These are phyloP conservation scores for Orussus abietinus DNA, from an alignment of 1,140 invertebrate species.

Conservation along the genomic window DNA sequence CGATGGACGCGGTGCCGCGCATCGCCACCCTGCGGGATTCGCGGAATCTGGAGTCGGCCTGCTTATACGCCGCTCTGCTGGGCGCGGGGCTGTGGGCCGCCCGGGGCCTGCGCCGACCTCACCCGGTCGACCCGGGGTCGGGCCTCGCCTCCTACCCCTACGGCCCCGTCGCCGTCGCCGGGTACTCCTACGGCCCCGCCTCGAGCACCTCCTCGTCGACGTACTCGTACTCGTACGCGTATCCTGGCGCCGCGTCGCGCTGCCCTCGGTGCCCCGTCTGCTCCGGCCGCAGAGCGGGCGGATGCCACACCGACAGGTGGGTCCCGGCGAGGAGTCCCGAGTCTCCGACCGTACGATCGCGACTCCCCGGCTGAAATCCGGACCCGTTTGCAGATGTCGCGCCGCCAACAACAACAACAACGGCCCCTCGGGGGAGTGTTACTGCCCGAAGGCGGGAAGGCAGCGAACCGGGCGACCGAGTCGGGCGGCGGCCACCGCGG, in stretches of 20 bases:
- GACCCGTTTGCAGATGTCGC: no score
- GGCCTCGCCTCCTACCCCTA: no score
- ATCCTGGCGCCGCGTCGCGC: no score
- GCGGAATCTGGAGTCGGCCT: conserved; percentile 67
- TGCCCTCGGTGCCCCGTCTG: conserved; percentile 47
- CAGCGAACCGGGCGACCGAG: no score
- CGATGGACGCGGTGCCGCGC: conserved; percentile 87
- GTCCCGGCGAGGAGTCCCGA: no score
- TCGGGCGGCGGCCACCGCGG: conserved; percentile 45
- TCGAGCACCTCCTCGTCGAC: no score
- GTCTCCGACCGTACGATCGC: no score
- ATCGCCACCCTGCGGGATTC: conserved; percentile 70
- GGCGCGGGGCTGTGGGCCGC: conserved; percentile 37
- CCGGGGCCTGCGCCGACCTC: conserved; percentile 28
- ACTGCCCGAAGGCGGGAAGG: conserved; percentile 36
- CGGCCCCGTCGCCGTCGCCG: no score
- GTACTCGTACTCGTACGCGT: no score
- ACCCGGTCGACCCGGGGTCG: conserved; percentile 8
- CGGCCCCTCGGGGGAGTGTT: conserved; percentile 44
- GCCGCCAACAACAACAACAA: conserved; percentile 55
- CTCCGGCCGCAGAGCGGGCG: conserved; percentile 38
- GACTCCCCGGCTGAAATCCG: no score
- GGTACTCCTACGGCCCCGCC: no score
- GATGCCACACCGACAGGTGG: conserved; percentile 49
- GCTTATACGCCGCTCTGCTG: conserved; percentile 65